These are phyloP conservation scores for Tipula vernalis DNA, from an alignment of 2,888 invertebrate genomes.

Conservation along the genomic window DNA sequence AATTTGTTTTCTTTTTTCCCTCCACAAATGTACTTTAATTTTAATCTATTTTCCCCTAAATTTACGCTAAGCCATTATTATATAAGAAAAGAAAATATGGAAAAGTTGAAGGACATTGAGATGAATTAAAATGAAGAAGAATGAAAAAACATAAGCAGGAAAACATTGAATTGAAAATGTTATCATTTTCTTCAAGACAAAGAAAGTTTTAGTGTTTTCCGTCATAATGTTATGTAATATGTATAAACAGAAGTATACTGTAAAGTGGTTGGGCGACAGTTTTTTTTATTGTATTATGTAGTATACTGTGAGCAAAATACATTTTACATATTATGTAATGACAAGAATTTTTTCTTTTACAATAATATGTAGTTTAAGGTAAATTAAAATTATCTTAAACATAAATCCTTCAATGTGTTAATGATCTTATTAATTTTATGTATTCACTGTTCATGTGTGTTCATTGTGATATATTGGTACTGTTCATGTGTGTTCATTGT, in stretches of 20 bases:
- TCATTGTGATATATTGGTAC: not conserved
- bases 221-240: not conserved
- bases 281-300: not conserved
- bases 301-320: not conserved
- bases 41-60: not conserved
- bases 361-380: not conserved
- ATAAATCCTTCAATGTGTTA: not conserved
- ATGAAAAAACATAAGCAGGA: not conserved
- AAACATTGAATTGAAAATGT: not conserved
- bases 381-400: not conserved
- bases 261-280: not conserved
- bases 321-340: not conserved
- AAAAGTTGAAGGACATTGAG: not conserved
- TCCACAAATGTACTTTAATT: not conserved
- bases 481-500: no score
- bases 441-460: not conserved
- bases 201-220: not conserved
- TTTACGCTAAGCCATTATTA: not conserved
- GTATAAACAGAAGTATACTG: not conserved
- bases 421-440: not conserved
- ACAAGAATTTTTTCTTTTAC: not conserved
- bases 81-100: not conserved
- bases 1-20: not conserved
- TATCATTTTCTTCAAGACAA: not conserved
- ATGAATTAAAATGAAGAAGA: not conserved